These are phyloP conservation scores for Microctonus hyperodae DNA, from an alignment of 2,888 invertebrate species.

Conservation along the genomic window DNA sequence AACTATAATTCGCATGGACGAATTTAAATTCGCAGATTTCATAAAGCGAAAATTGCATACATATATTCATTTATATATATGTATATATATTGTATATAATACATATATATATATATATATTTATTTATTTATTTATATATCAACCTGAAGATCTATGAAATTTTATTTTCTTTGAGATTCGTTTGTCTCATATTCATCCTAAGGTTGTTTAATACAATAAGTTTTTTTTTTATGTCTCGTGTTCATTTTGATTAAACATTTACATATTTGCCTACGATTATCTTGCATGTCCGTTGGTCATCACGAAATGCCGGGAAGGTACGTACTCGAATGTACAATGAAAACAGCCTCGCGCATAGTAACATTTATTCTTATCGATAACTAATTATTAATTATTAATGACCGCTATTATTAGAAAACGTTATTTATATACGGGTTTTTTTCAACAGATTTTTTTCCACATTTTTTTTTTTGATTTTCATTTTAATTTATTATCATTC, in stretches of 20 bases:
- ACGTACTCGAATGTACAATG: constrained; percentile 43
- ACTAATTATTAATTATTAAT: constrained; percentile 33
- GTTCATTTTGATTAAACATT: constrained; percentile 28
- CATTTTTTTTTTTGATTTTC: too few relatives aligned
- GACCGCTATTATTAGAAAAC: not conserved
- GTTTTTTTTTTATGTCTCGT: not conserved
- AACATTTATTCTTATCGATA: constrained; percentile 50
- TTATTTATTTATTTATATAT: too few relatives aligned
- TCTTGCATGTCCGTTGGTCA: constrained; percentile 28
- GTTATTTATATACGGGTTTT: constrained; percentile 33
- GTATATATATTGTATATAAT: not conserved
- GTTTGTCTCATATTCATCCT: not conserved
- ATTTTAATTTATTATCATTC: constrained; percentile 1
- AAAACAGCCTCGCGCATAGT: constrained; percentile 49
- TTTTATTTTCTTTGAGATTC: constrained; percentile 15
- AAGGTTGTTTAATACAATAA: not conserved
- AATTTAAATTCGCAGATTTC: not conserved
- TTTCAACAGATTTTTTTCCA: constrained; percentile 12
- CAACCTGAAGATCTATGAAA: not conserved
- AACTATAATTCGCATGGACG: constrained; percentile 4
- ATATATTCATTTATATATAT: not conserved
- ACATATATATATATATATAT: not conserved
- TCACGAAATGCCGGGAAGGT: constrained; percentile 40
- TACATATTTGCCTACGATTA: constrained; percentile 24
- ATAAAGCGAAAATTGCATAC: not conserved